A percentile compares a stretch with the other conserved stretches of the same genome.
These are phyloP conservation scores for Podargus strigoides DNA, from an alignment of 2,797 vertebrate species.

Conservation along the genomic window DNA sequence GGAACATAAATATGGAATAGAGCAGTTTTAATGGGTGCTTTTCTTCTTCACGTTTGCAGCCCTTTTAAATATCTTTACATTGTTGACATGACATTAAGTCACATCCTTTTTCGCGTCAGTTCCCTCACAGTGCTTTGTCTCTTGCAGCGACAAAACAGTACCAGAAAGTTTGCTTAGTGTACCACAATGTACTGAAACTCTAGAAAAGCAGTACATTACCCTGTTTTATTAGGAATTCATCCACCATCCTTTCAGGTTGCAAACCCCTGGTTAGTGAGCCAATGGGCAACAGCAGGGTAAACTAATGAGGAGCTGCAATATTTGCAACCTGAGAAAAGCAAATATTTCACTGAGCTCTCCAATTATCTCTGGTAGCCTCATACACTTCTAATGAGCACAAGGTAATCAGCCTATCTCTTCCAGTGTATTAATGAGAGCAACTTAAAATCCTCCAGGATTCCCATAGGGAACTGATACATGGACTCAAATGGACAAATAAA, in stretches of 20 bases:
- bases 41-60: neutral
- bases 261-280: neutral
- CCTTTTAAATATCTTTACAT: neutral
- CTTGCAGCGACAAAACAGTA: neutral
- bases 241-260: neutral
- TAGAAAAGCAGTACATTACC: neutral
- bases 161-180: neutral
- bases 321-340: slow-evolving; percentile 34
- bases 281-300: neutral
- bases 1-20: neutral
- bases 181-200: neutral
- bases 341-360: slow-evolving; percentile 44
- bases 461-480: slow-evolving; percentile 5
- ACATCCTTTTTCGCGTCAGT: neutral
- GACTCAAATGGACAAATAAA: slow-evolving; percentile 37
- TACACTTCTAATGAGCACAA: slow-evolving; percentile 23
- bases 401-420: slow-evolving; percentile 37
- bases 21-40: neutral
- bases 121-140: neutral
- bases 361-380: slow-evolving; percentile 43
- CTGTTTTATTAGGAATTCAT: slow-evolving; percentile 1
- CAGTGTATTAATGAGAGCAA: slow-evolving; percentile 16
- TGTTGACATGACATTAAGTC: neutral
- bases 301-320: slow-evolving; percentile 18
- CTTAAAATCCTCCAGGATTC: slow-evolving; percentile 51